Evolutionary conservation across 2,113 vertebrate species (phyloP).

Genomic region (Ceyx cyanopectus): DNA sequence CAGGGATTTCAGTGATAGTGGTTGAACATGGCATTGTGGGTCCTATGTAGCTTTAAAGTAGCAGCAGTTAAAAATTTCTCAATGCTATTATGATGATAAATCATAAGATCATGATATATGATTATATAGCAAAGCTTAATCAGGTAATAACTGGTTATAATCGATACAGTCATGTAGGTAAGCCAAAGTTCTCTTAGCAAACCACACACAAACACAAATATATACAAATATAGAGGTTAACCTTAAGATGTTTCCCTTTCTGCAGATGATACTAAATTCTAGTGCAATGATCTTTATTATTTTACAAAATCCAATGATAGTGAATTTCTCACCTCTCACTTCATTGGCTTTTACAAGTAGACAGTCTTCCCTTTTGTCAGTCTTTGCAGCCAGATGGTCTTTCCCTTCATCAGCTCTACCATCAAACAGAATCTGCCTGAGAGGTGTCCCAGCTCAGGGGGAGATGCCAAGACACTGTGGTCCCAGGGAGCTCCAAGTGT

Average conservation of each 20-base stretch:
- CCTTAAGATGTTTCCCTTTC: neutral
- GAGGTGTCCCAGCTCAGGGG: neutral
- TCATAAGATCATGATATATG: neutral
- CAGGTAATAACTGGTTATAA: neutral
- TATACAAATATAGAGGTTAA: neutral
- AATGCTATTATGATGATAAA: neutral
- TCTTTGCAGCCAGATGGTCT: neutral
- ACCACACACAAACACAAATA: neutral
- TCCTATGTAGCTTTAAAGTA: neutral
- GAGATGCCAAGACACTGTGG: neutral
- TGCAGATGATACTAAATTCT: neutral
- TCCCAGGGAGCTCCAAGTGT: neutral
- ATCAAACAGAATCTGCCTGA: neutral
- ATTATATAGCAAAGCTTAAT: neutral
- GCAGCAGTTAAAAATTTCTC: neutral
- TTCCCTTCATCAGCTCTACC: neutral
- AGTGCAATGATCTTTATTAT: neutral
- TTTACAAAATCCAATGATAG: neutral
- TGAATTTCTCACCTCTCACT: neutral
- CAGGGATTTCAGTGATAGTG: neutral
- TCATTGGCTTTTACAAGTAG: neutral
- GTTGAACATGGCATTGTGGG: neutral
- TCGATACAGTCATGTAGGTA: neutral
- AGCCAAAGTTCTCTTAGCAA: neutral
- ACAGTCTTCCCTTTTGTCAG: neutral